Base-by-base conservation (phyloP, 2,113 vertebrate species). In the Cisticola juncidis region DNA sequence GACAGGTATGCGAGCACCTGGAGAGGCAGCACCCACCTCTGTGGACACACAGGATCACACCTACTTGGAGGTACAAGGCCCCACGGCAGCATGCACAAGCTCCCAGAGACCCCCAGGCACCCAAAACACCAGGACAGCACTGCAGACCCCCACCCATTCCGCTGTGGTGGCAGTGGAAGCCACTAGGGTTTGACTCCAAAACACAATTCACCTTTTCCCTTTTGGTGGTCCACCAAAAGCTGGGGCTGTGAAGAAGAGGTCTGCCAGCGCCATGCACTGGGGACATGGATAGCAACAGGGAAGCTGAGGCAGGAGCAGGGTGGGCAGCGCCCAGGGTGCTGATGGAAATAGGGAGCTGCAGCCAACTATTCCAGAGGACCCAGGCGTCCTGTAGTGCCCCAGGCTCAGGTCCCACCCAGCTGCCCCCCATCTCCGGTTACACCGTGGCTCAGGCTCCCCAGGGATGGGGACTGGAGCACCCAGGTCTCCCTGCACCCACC, bases 211-310 rank as follows among this genome's bases (percentile, higher is more conserved):
- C 12, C 17, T 9, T 53, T 18, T 13, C 23, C 18, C 14, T 13
- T 6, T 15, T 2, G 3, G 61, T 9, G 33, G 6, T 19, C 9
- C 47, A 33, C 15, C 2, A n/a, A 29, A 74, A 42, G 2, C 29
- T 14, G 54, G 7, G 47, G n/a, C 21, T 48, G 40, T 26, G 18
- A 19, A 19, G 69, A 29, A 40, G 21, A 31, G 8, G 0, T 56
- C 45, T 5, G 4, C 20, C 60, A 20, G 42, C 2, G 33, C 26
- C 5, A 3, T 0, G 12, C 20, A 36, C 31, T 0, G 0, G 20
- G 50, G 45, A 12, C 44, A 26, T 0, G 14, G n/a, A 12, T 5
- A 21, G 3, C 0, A 0, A 17, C 0, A 7, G 90, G 76, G 87
- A 94, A 86, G 91, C 87, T 48, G 81, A 92, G 87, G 87, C 90